These are phyloP conservation scores for Muscina levida DNA, from an alignment of 2,888 invertebrate genomes.

Conservation along the genomic window DNA sequence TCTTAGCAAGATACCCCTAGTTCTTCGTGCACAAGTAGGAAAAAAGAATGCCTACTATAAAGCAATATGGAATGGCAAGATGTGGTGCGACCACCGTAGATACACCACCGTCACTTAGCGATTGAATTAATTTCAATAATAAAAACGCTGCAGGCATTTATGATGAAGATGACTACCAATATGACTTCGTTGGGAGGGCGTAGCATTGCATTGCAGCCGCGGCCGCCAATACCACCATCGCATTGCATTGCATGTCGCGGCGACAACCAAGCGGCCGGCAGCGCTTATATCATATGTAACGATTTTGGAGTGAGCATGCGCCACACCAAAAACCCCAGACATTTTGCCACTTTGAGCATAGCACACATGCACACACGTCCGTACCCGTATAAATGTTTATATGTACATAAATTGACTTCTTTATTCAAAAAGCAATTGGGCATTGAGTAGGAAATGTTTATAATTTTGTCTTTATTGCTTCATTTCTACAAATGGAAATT, in stretches of 20 bases:
- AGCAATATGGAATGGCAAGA: too few species aligned
- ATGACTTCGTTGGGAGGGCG: conserved; percentile 47
- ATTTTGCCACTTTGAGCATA: not conserved
- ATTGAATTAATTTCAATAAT: conserved; percentile 69
- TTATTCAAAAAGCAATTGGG: conserved; percentile 33
- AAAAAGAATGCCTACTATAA: too few species aligned
- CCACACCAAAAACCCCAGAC: conserved; percentile 20
- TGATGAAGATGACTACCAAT: conserved; percentile 64
- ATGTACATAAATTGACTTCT: conserved; percentile 53
- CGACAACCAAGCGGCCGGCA: too few species aligned
- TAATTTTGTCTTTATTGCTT: conserved; percentile 54
- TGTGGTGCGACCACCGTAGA: not conserved
- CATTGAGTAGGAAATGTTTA: conserved; percentile 29
- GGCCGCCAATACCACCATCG: not conserved
- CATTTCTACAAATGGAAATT: conserved; percentile 42
- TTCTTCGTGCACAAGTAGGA: too few species aligned
- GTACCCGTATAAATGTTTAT: conserved; percentile 26
- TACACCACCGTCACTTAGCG: conserved; percentile 54
- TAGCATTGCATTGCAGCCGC: too few species aligned
- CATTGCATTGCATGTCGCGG: not conserved
- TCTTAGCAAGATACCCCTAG: not conserved
- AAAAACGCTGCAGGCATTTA: conserved; percentile 66
- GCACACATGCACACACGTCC: conserved; percentile 15
- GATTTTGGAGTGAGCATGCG: conserved; percentile 18
- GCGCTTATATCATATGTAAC: not conserved